Conservation (phyloP, 2,113 vertebrate species). For the Apus apus region DNA sequence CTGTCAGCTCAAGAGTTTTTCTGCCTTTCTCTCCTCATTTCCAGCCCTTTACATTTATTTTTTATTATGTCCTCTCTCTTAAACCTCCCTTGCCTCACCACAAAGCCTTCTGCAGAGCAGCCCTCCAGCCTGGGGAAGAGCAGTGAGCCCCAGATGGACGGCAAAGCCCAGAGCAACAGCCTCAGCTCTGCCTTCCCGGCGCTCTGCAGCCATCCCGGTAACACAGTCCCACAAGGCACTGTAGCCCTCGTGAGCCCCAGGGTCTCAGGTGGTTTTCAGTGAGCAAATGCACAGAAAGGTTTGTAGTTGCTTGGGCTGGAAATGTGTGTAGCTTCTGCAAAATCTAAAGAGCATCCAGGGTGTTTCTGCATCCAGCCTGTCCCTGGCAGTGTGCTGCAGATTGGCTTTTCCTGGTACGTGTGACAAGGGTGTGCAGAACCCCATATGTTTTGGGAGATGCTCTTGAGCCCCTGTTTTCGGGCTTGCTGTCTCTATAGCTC, state of each 20-base stretch:
- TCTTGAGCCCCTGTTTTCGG: not conserved
- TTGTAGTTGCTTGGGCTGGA: not conserved
- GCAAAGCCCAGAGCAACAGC: not conserved
- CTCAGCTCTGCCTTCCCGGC: not conserved
- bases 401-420: not conserved
- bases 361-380: not conserved
- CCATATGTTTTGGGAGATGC: not conserved
- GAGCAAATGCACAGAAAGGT: not conserved
- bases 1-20: not conserved
- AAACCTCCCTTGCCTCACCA: not conserved
- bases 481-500: not conserved
- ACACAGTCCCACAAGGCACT: accelerated
- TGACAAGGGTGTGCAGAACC: not conserved
- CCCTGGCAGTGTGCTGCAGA: not conserved
- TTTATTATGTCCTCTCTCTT: not conserved
- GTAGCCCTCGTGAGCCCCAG: not conserved
- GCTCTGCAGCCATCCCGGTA: not conserved
- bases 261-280: accelerated
- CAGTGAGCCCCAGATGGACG: not conserved
- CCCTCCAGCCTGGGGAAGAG: not conserved
- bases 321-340: not conserved
- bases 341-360: not conserved
- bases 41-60: not conserved
- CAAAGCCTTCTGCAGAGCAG: not conserved
- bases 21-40: not conserved